Base-by-base conservation (phyloP, 2,113 vertebrate species). In the Tretioscincus oriximinensis region DNA sequence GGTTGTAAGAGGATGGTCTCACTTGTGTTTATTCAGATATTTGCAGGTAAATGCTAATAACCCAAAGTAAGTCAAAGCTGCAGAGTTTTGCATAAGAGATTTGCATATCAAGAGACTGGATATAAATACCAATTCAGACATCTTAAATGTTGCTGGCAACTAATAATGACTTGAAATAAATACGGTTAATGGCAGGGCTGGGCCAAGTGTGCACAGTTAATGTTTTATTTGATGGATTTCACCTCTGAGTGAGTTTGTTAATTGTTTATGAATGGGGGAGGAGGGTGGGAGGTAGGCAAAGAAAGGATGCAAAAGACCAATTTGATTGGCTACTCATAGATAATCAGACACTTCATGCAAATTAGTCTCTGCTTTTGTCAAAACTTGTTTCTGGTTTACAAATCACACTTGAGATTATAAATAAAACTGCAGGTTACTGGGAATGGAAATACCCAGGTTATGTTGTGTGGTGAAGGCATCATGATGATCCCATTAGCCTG, bases 1-100 rank as follows among this genome's bases (percentile, higher is more conserved):
- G 85, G 74, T 88, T 93, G 78, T 89, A 88, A 93, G 93, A 89
- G 86, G 90, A 91, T 91, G 86, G 76, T 87, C 81, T 94, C 81
- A 93, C 84, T 87, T 84, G 82, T 92, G 77, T 92, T 92, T 87
- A 91, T 92, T 92, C 85, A 89, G 77, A 84, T 87, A 83, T 92
- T 93, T 93, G 77, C 85, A 93, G 92, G 92, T 87, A 95, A 94
- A 92, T 0, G 69, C 73, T 92, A 88, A 85, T 93, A 93, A 93
- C 91, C 85, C 89, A 93, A 91, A 93, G 54, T 83, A 81, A 93
- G 87, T 84, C 82, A 93, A 87, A 92, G 90, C 88, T 90, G 77
- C 60, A 92, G 88, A 88, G 91, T 93, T 94, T 93, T 92, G 88
- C 84, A 91, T 90, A 94, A 91, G 73, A 82, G 21, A 92, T 93